Evolutionary conservation across 2,797 vertebrate genomes (phyloP).

Genomic region (Thamnophis elegans): DNA sequence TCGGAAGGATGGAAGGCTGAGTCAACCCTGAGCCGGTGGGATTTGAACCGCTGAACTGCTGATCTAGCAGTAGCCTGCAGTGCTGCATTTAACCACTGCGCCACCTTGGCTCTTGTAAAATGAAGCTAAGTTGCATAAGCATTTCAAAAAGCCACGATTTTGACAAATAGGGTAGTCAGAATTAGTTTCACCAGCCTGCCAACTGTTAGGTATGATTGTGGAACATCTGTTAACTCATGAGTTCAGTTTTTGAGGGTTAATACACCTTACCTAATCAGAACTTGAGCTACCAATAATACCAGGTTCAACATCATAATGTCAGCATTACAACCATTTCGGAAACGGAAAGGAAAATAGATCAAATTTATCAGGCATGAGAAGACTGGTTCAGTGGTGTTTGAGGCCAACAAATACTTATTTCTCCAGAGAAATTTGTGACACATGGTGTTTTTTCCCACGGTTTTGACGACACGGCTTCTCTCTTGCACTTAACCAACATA

Average conservation of each 20-base stretch:
- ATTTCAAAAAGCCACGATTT: not conserved
- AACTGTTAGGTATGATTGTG: not conserved
- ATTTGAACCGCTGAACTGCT: too few species aligned
- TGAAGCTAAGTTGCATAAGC: not conserved
- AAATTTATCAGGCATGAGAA: not conserved
- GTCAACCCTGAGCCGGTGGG: too few species aligned
- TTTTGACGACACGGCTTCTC: slow-evolving; percentile 29
- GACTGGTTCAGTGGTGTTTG: not conserved
- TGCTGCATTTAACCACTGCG: too few species aligned
- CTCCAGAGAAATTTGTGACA: slow-evolving; percentile 48
- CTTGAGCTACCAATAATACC: not conserved
- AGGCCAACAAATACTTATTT: slow-evolving; percentile 15
- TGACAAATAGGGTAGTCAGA: not conserved
- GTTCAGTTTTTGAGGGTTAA: not conserved
- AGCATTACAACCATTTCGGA: not conserved
- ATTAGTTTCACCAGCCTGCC: not conserved
- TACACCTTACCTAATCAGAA: not conserved
- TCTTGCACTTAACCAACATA: slow-evolving; percentile 52
- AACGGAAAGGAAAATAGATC: not conserved
- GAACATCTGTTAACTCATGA: not conserved
- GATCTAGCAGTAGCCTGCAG: too few species aligned
- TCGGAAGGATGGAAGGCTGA: too few species aligned
- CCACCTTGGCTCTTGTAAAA: too few species aligned
- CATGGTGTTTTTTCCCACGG: slow-evolving; percentile 70
- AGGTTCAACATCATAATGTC: not conserved